Evolutionary conservation across 2,113 vertebrate species (phyloP), one percentile per base, ranked within the genome.

Genomic region (Peromyscus maniculatus): DNA sequence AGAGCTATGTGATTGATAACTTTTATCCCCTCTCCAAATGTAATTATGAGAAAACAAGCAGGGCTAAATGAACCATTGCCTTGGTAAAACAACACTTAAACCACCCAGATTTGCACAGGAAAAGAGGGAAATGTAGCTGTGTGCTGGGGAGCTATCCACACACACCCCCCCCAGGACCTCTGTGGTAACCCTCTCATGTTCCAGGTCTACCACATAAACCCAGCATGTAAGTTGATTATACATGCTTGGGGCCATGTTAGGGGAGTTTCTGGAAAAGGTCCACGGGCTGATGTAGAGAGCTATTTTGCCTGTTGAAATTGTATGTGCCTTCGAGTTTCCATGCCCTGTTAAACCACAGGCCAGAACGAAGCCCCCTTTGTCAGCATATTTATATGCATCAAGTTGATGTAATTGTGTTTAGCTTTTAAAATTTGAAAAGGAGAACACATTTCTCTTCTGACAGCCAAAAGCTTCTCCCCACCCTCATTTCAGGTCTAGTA

Each of bases 31-130:
- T 89, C 55, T 94, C 31, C 49, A 62, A 3, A 72, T 93, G 9
- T 94, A 43, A 80, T 69, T 52, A 66, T 95, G 72, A 91, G 67
- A 66, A 91, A 89, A 43, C 89, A 89, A 94, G 22, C 91, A 39
- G 11, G 66, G 11, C 15, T 93, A 62, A 91, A 92, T 74, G 24
- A 91, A 33, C 9, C 36, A 21, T 71, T 31, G 13, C 16, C 3
- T 91, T 55, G 66, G 62, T 86, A 86, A 93, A 95, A 88, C 21
- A 82, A 13, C 71, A 74, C 28, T 93, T 82, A 83, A 93, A 86
- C 21, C 59, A 66, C 36, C 39, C 72, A 62, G 26, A 78, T 49
- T 55, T n/a, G 33, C 82, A 64, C 49, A 74, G 11, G 57, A 24
- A 26, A 33, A 69, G 39, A 87, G 82, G 64, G 26, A 67, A 74